Evolutionary conservation across 2,113 vertebrate species (phyloP), one percentile per base, ranked within the genome.

Genomic region (Puma concolor): DNA sequence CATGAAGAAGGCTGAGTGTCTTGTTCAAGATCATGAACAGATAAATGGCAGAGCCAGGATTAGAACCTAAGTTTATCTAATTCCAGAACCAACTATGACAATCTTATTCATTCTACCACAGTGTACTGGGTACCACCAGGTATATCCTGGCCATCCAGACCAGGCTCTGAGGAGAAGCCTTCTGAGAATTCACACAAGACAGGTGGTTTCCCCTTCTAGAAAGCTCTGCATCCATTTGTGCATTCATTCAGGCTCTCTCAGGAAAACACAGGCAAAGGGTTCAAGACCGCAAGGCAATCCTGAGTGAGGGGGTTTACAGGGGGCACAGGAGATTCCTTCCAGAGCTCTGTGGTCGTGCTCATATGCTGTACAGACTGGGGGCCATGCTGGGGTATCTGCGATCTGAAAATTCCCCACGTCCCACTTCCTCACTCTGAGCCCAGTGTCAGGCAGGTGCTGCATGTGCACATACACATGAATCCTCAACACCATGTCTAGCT

Each of bases 251-350:
- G 29, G 25, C 48, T 66, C 57, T 91, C 66, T 64, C n/a, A 9
- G 33, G 36, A 87, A 94, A 77, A 85, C 7, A 52, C 3, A 64
- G 71, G 64, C 44, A 4, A 93, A 84, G 16, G n/a, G 15, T 52
- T 76, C 60, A 67, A 83, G 72, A 48, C 2, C 15, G 15, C 14
- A 11, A 36, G 38, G 76, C 38, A 76, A n/a, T 52, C 86, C 14
- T 36, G 2, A 90, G 29, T n/a, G 41, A 11, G 31, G 41, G 25
- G 3, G 5, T 5, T 14, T 15, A 1, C 0, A 60, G 23, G 52
- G 11, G 25, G 21, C 89, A 38, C 5, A 3, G 10, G 36, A 72
- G 36, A 48, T 4, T 25, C 25, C 63, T 77, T 57, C 23, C 25
- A n/a, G 54, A 36, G 41, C 54, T 41, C 74, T 23, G 29, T 31